These are phyloP conservation scores for Lasioglossum calceatum DNA, from an alignment of 2,888 invertebrate species.

Conservation along the genomic window DNA sequence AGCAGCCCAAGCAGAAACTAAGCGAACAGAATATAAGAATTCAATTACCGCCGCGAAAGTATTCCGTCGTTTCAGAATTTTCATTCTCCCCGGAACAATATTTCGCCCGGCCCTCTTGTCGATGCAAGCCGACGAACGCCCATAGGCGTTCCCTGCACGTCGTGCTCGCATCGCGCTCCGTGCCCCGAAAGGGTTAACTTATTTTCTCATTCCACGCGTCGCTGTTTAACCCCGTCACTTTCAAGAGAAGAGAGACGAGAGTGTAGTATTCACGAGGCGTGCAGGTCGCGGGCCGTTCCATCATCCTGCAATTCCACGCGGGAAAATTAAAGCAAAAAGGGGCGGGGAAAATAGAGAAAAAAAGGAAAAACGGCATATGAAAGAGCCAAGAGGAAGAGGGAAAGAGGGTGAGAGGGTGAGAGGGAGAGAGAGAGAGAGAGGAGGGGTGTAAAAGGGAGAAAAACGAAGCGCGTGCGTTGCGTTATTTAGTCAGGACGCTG, in stretches of 20 bases:
- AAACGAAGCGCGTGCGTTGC: conserved; percentile 13
- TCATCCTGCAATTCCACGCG: conserved; percentile 17
- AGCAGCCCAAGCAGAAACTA: background rate
- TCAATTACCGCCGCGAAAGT: background rate
- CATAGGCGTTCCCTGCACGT: background rate
- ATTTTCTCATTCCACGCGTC: conserved; percentile 13
- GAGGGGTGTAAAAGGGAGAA: background rate
- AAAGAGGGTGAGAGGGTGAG: too few species aligned
- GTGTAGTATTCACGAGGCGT: conserved; percentile 1
- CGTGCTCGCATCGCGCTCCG: background rate
- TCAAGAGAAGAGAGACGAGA: conserved; percentile 8
- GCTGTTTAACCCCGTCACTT: conserved; percentile 9
- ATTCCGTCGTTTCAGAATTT: background rate
- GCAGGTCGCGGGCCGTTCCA: conserved; percentile 2
- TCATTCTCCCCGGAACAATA: background rate
- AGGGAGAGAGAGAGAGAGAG: background rate
- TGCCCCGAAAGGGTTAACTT: conserved; percentile 14
- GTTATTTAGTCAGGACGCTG: conserved; percentile 24
- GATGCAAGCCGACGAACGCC: background rate
- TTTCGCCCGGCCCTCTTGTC: background rate
- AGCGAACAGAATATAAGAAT: background rate
- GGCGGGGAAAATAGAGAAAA: background rate
- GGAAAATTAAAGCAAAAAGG: conserved; percentile 14
- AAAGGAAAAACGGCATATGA: background rate
- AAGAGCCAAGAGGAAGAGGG: background rate